Percentiles rank a stretch among this genome's conserved stretches.
Evolutionary conservation across 2,888 invertebrate species (phyloP).

Genomic region (Coremacera marginata): DNA sequence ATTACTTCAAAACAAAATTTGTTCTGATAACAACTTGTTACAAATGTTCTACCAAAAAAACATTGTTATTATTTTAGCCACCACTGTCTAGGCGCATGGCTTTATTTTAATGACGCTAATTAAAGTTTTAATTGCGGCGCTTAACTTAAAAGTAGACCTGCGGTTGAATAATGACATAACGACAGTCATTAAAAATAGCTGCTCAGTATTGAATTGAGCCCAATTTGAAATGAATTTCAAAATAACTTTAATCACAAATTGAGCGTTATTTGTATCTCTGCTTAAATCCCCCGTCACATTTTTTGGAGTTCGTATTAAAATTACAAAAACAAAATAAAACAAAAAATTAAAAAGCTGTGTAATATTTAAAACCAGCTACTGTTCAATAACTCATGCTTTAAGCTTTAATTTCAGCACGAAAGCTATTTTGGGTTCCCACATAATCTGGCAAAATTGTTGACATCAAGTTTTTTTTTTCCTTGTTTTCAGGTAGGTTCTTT

Average conservation of each 20-base stretch:
- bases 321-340: too few relatives aligned
- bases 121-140: conserved; percentile 11
- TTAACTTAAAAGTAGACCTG: not conserved
- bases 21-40: not conserved
- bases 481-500: not conserved
- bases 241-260: not conserved
- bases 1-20: too few relatives aligned
- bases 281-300: not conserved
- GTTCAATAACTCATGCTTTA: conserved; percentile 31
- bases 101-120: conserved; percentile 16
- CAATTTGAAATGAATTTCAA: not conserved
- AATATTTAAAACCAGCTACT: conserved; percentile 17
- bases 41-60: not conserved
- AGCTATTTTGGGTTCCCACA: not conserved
- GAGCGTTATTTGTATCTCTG: not conserved
- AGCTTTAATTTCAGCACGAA: too few relatives aligned
- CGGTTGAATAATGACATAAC: not conserved
- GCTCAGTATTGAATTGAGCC: not conserved
- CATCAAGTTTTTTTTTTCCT: not conserved
- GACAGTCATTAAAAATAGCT: not conserved
- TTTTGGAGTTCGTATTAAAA: not conserved
- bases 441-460: conserved; percentile 3
- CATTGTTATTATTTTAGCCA: not conserved
- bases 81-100: not conserved
- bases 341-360: conserved; percentile 22